Conservation (phyloP, 2,888 invertebrate species). For the Rhagonycha fulva region DNA sequence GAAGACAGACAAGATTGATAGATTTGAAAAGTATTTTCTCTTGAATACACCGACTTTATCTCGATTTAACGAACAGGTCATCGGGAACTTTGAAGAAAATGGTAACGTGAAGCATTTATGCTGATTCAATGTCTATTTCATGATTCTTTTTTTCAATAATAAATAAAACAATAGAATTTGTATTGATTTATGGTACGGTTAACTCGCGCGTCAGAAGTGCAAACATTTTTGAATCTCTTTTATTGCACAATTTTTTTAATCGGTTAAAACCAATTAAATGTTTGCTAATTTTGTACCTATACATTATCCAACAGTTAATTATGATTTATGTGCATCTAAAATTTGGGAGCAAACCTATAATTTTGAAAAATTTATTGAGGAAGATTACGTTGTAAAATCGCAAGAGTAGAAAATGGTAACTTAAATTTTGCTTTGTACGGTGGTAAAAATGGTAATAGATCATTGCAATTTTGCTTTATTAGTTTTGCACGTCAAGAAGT, state of each 20-base stretch:
- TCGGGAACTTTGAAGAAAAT: constrained; percentile 7
- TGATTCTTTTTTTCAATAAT: neutral
- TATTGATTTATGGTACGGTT: neutral
- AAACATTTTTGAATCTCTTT: neutral
- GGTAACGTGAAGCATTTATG: constrained; percentile 5
- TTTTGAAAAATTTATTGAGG: neutral
- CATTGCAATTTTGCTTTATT: neutral
- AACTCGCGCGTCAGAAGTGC: neutral
- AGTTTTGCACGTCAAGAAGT: neutral
- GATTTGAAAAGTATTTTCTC: constrained; percentile 24
- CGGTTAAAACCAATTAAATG: neutral
- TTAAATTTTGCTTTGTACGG: neutral
- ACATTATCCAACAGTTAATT: neutral
- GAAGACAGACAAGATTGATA: constrained; percentile 41
- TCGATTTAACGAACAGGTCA: constrained; percentile 13
- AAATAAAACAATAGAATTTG: neutral
- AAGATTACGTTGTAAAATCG: neutral
- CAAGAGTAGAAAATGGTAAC: neutral
- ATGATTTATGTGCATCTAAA: neutral
- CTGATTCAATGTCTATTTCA: neutral
- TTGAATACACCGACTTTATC: constrained; percentile 17
- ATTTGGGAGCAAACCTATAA: neutral
- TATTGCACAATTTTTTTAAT: neutral
- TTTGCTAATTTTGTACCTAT: neutral
- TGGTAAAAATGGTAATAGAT: neutral